These are phyloP conservation scores for Elymnias hypermnestra DNA, from an alignment of 1,140 invertebrate species.

Conservation along the genomic window DNA sequence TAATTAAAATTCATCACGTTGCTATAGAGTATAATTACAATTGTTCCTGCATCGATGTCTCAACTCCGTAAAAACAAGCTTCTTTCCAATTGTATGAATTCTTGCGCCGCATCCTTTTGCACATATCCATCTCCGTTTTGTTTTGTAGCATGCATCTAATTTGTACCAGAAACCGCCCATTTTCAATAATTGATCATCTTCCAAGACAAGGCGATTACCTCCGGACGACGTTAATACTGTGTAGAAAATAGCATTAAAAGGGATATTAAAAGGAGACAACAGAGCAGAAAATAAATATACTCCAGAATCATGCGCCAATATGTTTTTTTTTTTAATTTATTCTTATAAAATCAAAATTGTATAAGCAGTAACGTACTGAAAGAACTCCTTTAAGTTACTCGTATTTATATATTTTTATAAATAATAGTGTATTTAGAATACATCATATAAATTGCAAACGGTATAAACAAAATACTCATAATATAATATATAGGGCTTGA, in stretches of 20 bases:
- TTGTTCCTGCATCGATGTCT: conserved; percentile 43
- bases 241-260: conserved; percentile 6
- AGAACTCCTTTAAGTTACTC: too few relatives aligned
- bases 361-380: too few relatives aligned
- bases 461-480: too few relatives aligned
- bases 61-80: conserved; percentile 47
- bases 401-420: too few relatives aligned
- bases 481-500: too few relatives aligned
- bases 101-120: conserved; percentile 53
- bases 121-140: conserved; percentile 54
- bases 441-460: too few relatives aligned
- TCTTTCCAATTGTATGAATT: conserved; percentile 56
- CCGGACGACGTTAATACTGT: conserved; percentile 10
- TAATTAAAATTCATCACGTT: background rate
- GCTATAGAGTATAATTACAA: conserved; percentile 37
- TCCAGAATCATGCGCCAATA: too few relatives aligned
- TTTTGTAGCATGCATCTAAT: conserved; percentile 45
- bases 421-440: too few relatives aligned
- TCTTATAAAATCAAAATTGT: too few relatives aligned
- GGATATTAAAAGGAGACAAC: conserved; percentile 9
- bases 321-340: too few relatives aligned
- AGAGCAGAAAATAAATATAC: too few relatives aligned
- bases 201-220: conserved; percentile 1
- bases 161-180: conserved; percentile 57
- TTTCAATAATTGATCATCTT: conserved; percentile 44